phyloP scores from a whole-genome alignment of 2,888 invertebrate genomes.

The Mimas tiliae region DNA sequence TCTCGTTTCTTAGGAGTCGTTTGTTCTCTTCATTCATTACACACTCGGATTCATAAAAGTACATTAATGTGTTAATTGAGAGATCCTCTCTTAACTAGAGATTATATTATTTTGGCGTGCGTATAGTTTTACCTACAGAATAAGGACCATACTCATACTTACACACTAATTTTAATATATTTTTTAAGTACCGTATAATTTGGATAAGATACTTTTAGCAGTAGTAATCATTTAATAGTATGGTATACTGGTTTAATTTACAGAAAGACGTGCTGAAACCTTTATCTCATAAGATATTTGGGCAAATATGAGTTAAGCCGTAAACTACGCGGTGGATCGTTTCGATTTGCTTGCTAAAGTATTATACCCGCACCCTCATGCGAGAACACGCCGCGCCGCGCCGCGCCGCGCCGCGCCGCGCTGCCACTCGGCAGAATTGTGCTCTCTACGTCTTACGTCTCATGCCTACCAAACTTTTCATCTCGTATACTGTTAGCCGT shows the following conservation, averaged over 20 bases:
- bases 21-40: conserved; percentile 79
- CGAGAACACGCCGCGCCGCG: conserved; percentile 36
- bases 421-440: conserved; percentile 42
- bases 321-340: conserved; percentile 66
- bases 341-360: conserved; percentile 76
- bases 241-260: conserved; percentile 37
- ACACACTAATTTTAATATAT: background rate
- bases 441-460: conserved; percentile 44
- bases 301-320: conserved; percentile 53
- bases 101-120: background rate
- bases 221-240: too few species aligned
- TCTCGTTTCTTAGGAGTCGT: conserved; percentile 75
- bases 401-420: conserved; percentile 37
- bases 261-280: conserved; percentile 52
- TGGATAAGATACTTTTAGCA: too few species aligned
- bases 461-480: conserved; percentile 65
- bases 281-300: conserved; percentile 60
- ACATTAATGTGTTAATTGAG: conserved; percentile 35
- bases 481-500: conserved; percentile 57
- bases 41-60: conserved; percentile 50
- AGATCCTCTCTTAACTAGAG: background rate
- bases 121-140: background rate
- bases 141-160: background rate
- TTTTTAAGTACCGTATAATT: too few species aligned
- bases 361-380: conserved; percentile 70